These are phyloP conservation scores for Drosophila lutescens DNA, from an alignment of 2,888 invertebrate genomes.

Conservation along the genomic window DNA sequence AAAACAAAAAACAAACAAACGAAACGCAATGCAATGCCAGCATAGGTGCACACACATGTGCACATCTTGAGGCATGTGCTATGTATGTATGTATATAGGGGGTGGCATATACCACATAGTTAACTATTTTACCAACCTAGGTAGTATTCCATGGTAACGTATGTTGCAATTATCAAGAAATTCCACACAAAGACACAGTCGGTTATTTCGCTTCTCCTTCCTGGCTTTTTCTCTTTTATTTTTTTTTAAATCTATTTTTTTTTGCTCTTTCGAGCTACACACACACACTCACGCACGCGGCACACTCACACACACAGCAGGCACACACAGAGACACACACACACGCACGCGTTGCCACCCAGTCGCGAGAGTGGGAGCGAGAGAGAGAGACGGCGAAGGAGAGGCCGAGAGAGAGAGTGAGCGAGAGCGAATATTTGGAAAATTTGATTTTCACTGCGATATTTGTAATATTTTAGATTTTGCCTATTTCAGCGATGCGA, in stretches of 20 bases:
- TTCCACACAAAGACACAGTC: slow-evolving; percentile 71
- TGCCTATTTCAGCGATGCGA: slow-evolving; percentile 36
- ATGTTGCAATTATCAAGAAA: slow-evolving; percentile 76
- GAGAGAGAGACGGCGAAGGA: slow-evolving; percentile 7
- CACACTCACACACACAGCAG: slow-evolving; percentile 41
- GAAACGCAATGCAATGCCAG: slow-evolving; percentile 64
- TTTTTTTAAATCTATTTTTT: slow-evolving; percentile 44
- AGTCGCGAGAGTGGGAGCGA: slow-evolving; percentile 44
- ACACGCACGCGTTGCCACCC: slow-evolving; percentile 64
- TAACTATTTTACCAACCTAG: slow-evolving; percentile 77
- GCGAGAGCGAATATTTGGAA: slow-evolving; percentile 56
- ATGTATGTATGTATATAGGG: slow-evolving; percentile 16
- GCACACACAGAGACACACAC: slow-evolving; percentile 39
- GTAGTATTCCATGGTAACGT: slow-evolving; percentile 82
- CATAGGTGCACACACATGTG: slow-evolving; percentile 58
- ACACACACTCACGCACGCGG: slow-evolving; percentile 39
- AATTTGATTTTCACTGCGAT: slow-evolving; percentile 74
- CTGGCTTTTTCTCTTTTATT: slow-evolving; percentile 38
- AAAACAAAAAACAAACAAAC: slow-evolving; percentile 19
- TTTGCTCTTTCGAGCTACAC: slow-evolving; percentile 50
- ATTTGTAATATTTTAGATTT: slow-evolving; percentile 19
- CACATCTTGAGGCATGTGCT: background rate
- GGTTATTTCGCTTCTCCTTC: slow-evolving; percentile 56
- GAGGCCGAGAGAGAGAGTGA: slow-evolving; percentile 14
- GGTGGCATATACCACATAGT: slow-evolving; percentile 11